Percentiles rank a stretch among this genome's conserved stretches.
Conservation (phyloP, 2,113 vertebrate genomes). For the Vidua chalybeata region DNA sequence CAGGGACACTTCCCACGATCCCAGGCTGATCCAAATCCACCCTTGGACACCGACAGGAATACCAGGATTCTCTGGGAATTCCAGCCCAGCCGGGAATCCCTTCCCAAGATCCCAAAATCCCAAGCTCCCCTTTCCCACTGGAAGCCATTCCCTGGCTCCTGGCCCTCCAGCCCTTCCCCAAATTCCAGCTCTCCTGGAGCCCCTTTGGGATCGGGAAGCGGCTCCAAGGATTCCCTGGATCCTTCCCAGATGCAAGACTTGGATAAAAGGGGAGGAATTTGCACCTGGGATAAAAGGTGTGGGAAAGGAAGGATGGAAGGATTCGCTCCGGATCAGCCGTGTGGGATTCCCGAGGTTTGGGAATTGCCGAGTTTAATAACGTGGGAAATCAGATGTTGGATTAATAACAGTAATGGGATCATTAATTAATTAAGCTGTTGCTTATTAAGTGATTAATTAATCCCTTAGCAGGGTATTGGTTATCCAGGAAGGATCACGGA, state of each 20-base stretch:
- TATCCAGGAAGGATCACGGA: neutral
- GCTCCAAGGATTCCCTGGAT: too few species aligned
- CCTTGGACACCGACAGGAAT: neutral
- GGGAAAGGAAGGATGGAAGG: neutral
- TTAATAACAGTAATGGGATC: rapidly evolving
- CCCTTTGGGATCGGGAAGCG: too few species aligned
- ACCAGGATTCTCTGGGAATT: neutral
- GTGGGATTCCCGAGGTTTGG: neutral
- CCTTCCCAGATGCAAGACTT: too few species aligned
- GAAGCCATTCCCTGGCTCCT: neutral
- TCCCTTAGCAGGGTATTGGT: neutral
- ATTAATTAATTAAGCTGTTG: neutral
- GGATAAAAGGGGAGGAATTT: neutral
- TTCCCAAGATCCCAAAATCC: neutral
- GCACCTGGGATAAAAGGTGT: neutral
- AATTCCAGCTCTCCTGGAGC: too few species aligned
- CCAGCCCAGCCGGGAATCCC: neutral
- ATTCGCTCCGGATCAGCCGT: rapidly evolving
- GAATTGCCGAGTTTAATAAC: rapidly evolving
- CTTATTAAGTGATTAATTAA: neutral
- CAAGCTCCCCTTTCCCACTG: neutral
- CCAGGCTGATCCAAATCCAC: rapidly evolving
- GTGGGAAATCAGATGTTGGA: neutral
- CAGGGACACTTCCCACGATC: rapidly evolving
- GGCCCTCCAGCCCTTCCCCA: too few species aligned